Conservation (phyloP, 2,888 invertebrate species). For the Onthophagus sagittarius region DNA sequence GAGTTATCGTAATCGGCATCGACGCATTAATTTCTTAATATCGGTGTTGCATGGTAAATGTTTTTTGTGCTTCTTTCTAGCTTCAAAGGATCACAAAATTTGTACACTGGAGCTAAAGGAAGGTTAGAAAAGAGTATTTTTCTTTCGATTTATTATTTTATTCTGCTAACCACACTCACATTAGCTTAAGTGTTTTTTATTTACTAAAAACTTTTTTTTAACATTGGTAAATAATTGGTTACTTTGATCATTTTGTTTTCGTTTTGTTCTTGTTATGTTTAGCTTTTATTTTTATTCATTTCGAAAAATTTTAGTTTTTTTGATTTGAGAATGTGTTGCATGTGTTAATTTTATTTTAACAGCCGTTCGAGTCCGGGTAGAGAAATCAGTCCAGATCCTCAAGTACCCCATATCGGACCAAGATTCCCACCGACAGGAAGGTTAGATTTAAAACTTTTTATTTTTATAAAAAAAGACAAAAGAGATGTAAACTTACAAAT, state of each 20-base stretch:
- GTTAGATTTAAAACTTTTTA: conserved; percentile 44
- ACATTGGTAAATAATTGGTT: background rate
- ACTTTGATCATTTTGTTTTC: background rate
- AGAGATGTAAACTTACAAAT: background rate
- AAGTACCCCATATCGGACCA: conserved; percentile 86
- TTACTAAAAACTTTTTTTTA: background rate
- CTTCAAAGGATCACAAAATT: conserved; percentile 61
- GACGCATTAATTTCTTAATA: background rate
- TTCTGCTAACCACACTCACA: conserved; percentile 4
- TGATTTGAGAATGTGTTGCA: conserved; percentile 39
- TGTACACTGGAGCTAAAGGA: conserved; percentile 51
- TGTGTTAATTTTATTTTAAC: conserved; percentile 51
- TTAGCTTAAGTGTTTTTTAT: conserved; percentile 2
- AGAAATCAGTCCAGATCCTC: conserved; percentile 76
- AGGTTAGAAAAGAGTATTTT: conserved; percentile 43
- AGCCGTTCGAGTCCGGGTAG: conserved; percentile 86
- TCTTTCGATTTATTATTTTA: background rate
- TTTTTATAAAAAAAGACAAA: background rate
- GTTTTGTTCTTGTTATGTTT: too few species aligned
- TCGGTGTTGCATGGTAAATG: conserved; percentile 24
- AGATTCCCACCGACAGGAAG: conserved; percentile 84
- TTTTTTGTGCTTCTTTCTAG: conserved; percentile 45
- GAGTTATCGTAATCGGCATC: background rate
- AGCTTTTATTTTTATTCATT: too few species aligned
- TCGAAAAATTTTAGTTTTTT: background rate